These are phyloP conservation scores for Tetrax tetrax DNA, from an alignment of 2,113 vertebrate species.

Conservation along the genomic window DNA sequence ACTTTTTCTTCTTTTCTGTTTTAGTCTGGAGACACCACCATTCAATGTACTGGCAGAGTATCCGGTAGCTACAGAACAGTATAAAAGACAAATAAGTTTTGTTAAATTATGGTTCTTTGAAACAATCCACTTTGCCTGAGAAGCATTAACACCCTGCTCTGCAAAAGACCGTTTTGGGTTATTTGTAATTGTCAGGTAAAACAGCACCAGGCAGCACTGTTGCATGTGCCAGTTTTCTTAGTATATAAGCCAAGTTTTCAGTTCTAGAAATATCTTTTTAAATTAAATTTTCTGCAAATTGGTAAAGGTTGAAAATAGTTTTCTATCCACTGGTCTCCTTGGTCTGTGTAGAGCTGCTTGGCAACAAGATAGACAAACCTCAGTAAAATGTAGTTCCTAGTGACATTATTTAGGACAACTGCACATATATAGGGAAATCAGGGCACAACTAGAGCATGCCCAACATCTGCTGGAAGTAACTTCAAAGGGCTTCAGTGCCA, in stretches of 20 bases:
- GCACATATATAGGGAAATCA: not conserved
- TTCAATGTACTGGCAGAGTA: not conserved
- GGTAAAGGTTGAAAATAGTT: not conserved
- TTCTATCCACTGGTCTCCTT: not conserved
- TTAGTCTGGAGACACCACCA: not conserved
- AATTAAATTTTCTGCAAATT: not conserved
- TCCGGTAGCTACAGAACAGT: not conserved
- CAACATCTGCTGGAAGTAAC: not conserved
- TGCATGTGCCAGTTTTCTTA: not conserved
- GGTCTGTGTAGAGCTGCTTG: not conserved
- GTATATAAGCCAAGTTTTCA: not conserved
- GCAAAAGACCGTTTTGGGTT: not conserved
- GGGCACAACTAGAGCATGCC: not conserved
- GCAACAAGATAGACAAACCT: not conserved
- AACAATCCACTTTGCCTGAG: not conserved
- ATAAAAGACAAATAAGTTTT: not conserved
- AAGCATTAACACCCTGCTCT: not conserved
- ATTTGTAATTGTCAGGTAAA: not conserved
- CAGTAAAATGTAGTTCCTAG: not conserved
- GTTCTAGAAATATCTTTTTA: not conserved
- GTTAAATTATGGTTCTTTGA: not conserved
- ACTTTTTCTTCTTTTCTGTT: not conserved
- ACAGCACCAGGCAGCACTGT: not conserved
- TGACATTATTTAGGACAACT: not conserved
- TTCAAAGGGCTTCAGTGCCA: not conserved